Evolutionary conservation across 2,113 vertebrate genomes (phyloP), one percentile per base, ranked within the genome.

Genomic region (Phaetusa simplex): DNA sequence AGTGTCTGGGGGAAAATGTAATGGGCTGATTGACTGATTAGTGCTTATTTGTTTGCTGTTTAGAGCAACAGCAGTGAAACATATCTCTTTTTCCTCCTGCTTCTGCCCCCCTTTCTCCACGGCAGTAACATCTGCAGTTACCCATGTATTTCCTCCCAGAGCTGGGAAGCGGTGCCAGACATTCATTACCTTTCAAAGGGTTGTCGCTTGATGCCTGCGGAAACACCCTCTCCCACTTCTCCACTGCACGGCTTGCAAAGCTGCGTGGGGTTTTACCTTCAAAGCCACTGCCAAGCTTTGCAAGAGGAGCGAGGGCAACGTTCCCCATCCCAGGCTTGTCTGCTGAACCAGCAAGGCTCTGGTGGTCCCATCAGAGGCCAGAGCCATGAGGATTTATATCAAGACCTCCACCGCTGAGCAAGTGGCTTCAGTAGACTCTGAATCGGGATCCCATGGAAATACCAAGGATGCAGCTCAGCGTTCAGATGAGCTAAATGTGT

Each of bases 1-100:
- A 95, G 93, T 14, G 14, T 29, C 72, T 86, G 34, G 27, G 34
- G 69, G 73, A 38, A 96, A 92, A 59, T 3, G 30, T 61, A 92
- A 14, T 1, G 66, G 69, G 71, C 15, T 73, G 77, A 62, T 95
- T 81, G 91, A 56, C 83, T 80, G 86, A 87, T 91, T 59, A 74
- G 42, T 47, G 65, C 43, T 94, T 62, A 26, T 65, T 94, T 93
- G 56, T 84, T 93, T 88, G 86, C 43, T 79, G 49, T 76, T 93
- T 32, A 27, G 70, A 87, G 73, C 43, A 76, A 8, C 2, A 8
- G 88, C 83, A 94, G 83, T 18, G 65, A 82, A 89, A 86, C 73
- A n/a, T 4, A 3, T 30, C 56, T 83, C 55, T 13, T 43, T 45
- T 14, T 72, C n/a, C 82, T 91, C 65, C 70, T 79, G 73, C 40